phyloP scores from a whole-genome alignment of 2,888 invertebrate genomes.

The Synergus itoensis region DNA sequence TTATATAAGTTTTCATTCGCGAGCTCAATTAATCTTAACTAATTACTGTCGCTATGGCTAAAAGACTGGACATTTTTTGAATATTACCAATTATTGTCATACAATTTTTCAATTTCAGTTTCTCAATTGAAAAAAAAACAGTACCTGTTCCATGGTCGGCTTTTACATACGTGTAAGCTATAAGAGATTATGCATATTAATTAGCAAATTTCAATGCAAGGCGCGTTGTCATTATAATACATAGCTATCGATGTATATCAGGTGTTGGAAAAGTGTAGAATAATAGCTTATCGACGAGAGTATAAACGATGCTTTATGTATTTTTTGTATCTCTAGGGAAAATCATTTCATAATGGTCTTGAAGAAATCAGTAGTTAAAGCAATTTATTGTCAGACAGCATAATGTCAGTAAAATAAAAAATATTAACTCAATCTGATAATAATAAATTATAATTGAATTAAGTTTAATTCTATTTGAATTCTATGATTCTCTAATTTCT shows the following conservation, averaged over 20 bases:
- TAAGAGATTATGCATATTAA: not conserved
- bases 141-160: not conserved
- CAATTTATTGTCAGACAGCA: conserved; percentile 3
- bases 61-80: not conserved
- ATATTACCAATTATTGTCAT: not conserved
- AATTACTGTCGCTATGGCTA: not conserved
- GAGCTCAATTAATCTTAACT: not conserved
- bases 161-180: not conserved
- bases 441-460: no score
- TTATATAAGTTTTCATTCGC: not conserved
- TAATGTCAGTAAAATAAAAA: no score
- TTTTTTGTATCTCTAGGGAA: not conserved
- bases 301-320: not conserved
- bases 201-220: not conserved
- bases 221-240: not conserved
- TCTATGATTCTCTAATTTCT: no score
- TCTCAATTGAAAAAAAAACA: not conserved
- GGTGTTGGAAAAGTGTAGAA: not conserved
- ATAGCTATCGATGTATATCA: not conserved
- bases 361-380: not conserved
- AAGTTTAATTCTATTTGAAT: no score
- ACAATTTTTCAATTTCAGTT: not conserved
- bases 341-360: not conserved
- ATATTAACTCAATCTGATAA: no score
- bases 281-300: not conserved